Conservation (phyloP, 1,140 invertebrate genomes). For the Panulirus ornatus region DNA sequence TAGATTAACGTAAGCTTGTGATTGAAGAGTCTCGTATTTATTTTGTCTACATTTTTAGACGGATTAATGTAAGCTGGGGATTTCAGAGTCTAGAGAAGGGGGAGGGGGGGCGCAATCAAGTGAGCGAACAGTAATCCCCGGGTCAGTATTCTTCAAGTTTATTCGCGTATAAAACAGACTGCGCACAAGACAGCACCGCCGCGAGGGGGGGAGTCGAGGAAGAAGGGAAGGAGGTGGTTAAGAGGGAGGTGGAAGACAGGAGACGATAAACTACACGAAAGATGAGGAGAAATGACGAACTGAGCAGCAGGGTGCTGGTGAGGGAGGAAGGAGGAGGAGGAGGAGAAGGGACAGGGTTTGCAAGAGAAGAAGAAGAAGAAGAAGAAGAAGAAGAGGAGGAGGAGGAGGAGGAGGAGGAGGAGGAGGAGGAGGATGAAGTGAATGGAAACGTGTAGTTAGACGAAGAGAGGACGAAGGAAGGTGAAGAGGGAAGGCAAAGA, state of each 20-base stretch:
- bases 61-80: too few relatives aligned
- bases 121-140: too few relatives aligned
- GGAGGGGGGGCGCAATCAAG: too few relatives aligned
- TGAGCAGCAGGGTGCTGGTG: neutral
- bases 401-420: constrained; percentile 4
- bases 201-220: neutral
- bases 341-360: neutral
- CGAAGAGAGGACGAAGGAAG: neutral
- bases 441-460: neutral
- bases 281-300: neutral
- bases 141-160: too few relatives aligned
- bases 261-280: neutral
- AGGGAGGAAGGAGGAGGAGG: neutral
- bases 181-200: too few relatives aligned
- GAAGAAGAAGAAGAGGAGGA: neutral
- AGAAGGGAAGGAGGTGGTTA: neutral
- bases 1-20: too few relatives aligned
- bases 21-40: too few relatives aligned
- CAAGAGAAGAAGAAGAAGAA: constrained; percentile 15
- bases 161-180: too few relatives aligned
- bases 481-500: neutral
- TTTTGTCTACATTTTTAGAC: too few relatives aligned
- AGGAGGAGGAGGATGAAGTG: neutral
- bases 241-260: neutral
- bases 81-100: too few relatives aligned